A percentile compares a stretch with the other conserved stretches of the same genome.
phyloP scores from a whole-genome alignment of 2,113 vertebrate genomes.

The Gopherus evgoodei region DNA sequence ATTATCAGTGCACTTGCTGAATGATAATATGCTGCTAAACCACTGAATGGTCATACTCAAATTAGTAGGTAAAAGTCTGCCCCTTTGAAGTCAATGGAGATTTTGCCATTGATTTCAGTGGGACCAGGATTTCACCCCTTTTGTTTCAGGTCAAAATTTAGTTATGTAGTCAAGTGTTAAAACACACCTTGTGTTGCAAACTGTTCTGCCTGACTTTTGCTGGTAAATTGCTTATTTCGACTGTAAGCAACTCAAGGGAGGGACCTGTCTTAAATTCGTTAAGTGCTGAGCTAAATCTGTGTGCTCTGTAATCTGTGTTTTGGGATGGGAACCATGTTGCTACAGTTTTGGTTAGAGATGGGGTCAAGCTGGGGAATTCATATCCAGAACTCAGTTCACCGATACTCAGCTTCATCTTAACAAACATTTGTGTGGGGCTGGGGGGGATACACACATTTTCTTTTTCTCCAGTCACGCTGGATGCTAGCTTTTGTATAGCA shows the following conservation, averaged over 20 bases:
- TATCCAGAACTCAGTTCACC: too few species aligned
- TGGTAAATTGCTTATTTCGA: neutral
- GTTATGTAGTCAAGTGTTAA: neutral
- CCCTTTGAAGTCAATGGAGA: neutral
- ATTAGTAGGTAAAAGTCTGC: neutral
- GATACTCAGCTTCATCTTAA: too few species aligned
- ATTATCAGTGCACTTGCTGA: neutral
- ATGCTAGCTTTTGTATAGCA: too few species aligned
- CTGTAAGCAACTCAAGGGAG: neutral
- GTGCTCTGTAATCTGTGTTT: neutral
- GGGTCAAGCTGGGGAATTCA: too few species aligned
- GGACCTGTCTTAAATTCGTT: neutral
- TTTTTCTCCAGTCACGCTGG: too few species aligned
- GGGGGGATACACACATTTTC: too few species aligned
- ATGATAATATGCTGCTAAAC: neutral
- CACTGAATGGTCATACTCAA: neutral
- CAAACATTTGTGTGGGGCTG: too few species aligned
- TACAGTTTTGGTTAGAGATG: too few species aligned
- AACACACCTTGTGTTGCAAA: too few species aligned
- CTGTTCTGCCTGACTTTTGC: neutral
- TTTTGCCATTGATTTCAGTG: neutral
- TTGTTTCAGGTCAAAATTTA: neutral
- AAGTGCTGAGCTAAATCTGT: neutral
- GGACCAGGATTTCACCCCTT: neutral
- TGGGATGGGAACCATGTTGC: neutral